Conservation (phyloP, 2,797 vertebrate species). For the Liparis tanakae region DNA sequence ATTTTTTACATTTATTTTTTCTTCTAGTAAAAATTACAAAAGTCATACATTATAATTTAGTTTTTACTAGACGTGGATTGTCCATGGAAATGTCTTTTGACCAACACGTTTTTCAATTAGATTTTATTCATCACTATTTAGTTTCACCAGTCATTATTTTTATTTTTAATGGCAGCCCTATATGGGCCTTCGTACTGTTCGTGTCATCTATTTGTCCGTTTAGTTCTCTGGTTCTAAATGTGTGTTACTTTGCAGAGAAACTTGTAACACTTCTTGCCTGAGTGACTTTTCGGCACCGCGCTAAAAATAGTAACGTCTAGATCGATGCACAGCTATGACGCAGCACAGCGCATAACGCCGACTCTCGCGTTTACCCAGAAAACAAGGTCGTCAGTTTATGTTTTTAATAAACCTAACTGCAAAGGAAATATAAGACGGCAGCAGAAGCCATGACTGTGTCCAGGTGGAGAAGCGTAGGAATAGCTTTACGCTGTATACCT, state of each 20-base stretch:
- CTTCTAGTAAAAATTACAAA: not conserved
- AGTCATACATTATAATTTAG: not conserved
- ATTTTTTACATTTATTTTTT: not conserved
- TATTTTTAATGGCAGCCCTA: not conserved
- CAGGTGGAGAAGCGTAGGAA: slow-evolving; percentile 31
- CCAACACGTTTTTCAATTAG: not conserved
- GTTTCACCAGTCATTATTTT: not conserved
- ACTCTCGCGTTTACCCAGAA: slow-evolving; percentile 23
- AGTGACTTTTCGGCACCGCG: slow-evolving; percentile 18
- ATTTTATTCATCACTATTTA: not conserved
- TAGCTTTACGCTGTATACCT: slow-evolving; percentile 37
- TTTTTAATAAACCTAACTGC: slow-evolving; percentile 40
- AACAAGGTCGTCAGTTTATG: slow-evolving; percentile 19
- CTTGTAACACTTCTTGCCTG: slow-evolving; percentile 7
- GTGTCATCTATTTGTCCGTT: not conserved
- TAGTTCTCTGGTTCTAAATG: slow-evolving; percentile 7
- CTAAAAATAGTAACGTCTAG: slow-evolving; percentile 23
- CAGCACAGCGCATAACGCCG: slow-evolving; percentile 32
- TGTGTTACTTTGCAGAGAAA: slow-evolving; percentile 14
- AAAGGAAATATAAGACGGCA: slow-evolving; percentile 24
- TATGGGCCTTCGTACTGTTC: slow-evolving; percentile 8
- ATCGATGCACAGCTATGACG: slow-evolving; percentile 44
- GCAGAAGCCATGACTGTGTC: slow-evolving; percentile 35
- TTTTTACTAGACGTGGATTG: not conserved
- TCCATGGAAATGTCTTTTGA: not conserved